Evolutionary conservation across 2,797 vertebrate genomes (phyloP), one percentile per base, ranked within the genome.

Genomic region (Gadopsis marmoratus): DNA sequence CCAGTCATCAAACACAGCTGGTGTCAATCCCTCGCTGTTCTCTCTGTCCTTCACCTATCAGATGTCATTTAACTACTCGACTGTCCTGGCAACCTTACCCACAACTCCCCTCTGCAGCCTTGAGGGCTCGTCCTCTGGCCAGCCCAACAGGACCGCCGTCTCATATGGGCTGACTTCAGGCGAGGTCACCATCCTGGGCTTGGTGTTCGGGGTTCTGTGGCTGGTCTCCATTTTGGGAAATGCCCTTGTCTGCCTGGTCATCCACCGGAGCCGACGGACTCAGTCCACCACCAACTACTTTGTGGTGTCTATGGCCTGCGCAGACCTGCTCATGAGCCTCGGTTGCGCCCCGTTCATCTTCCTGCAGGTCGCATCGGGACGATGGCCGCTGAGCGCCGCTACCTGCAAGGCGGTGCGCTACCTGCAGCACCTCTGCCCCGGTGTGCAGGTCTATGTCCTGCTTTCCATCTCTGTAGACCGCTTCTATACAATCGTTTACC

Each of bases 201-300:
- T 97, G 72, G 87, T 96, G 59, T 96, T 97, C 7, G 96, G 93
- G 10, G 70, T 84, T 0, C 75, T 99, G 35, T 99, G 98, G 97
- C 86, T 99, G 74, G 80, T 97, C 14, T 98, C 98, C 0, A 19
- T 98, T 80, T 82, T 97, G 26, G 98, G 98, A 59, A 99, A 99
- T 72, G 95, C 95, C 4, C 94, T 99, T 0, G 97, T 99, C 9
- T 98, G 97, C 78, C 66, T 99, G 79, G 97, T 98, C 78, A 97
- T 99, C 93, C 97, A 97, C 75, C 94, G 98, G 62, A 99, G 98
- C 81, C 94, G 97, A n/a, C 94, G 98, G 74, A 96, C 96, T n/a
- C 97, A 99, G 82, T 99, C 97, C 41, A 98, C 97, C 68, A 98
- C 98, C 70, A 98, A 99, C 93, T 99, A 99, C 78, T 99, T 99